Evolutionary conservation across 2,888 invertebrate species (phyloP), one percentile per base, ranked within the genome.

Genomic region (Folsomia candida): DNA sequence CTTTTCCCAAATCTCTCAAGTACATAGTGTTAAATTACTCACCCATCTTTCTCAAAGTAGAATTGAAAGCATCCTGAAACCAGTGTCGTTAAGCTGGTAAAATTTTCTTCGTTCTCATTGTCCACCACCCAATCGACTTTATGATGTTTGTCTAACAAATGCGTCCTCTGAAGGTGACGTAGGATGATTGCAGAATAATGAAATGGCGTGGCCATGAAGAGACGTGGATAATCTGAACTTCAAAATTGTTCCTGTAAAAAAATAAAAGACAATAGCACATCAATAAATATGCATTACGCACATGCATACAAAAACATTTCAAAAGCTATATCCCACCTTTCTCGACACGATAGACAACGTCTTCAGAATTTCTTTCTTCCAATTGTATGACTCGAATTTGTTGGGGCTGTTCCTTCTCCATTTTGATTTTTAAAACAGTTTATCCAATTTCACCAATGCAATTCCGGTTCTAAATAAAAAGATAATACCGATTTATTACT

Each of bases 141-240:
- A 74, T 89, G 88, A 84, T 93, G 95, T 88, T 70, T 88, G 88
- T 76, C 93, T 88, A 66, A 89, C 85, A 82, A 91, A 92, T 65
- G n/a, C n/a, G n/a, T 68, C 24, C 2, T 51, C 62, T 9, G 69
- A 37, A 18, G 51, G 0, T 24, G 68, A 14, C 29, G 58, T n/a
- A 3, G 76, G 76, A 66, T 70, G 71, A 63, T 78, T 78, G 20
- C 75, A 76, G 22, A 68, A 67, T 18, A 78, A 59, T 26, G 28
- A 64, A 27, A 74, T 71, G 25, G 63, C 57, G 51, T 66, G 70
- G 18, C 78, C 78, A 67, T 78, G 77, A 24, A 78, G 68, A 29
- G 67, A 51, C 37, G 78, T 73, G 24, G 77, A 72, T 18, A 77
- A 70, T 51, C 75, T 66, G 25, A 78, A 77, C 63, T 77, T 75